These are phyloP conservation scores for Haemorhous mexicanus DNA, from an alignment of 2,113 vertebrate genomes.

Conservation along the genomic window DNA sequence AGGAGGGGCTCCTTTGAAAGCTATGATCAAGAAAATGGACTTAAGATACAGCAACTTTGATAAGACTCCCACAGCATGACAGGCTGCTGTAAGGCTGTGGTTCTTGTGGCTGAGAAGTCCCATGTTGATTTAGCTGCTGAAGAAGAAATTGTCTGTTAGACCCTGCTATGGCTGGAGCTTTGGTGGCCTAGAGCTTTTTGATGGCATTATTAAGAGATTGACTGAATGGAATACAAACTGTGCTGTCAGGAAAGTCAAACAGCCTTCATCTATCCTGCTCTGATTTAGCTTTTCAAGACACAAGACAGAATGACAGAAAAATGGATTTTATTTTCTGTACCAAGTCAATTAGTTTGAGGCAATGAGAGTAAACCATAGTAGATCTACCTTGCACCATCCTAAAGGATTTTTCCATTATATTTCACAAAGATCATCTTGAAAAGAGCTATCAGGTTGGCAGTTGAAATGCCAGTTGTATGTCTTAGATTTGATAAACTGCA, in stretches of 20 bases:
- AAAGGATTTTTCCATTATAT: conserved; percentile 3
- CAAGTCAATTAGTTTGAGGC: not conserved
- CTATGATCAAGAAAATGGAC: not conserved
- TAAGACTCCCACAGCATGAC: not conserved
- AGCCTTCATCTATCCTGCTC: not conserved
- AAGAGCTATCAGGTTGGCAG: not conserved
- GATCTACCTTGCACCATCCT: not conserved
- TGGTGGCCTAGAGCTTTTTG: not conserved
- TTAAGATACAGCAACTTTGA: not conserved
- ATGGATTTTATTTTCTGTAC: conserved; percentile 1
- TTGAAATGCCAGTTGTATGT: not conserved
- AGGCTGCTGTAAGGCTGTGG: not conserved
- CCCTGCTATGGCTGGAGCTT: not conserved
- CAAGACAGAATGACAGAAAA: not conserved
- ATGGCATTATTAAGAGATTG: not conserved
- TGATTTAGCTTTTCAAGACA: not conserved
- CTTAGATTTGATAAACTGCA: not conserved
- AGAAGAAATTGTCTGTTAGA: not conserved
- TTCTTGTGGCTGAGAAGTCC: not conserved
- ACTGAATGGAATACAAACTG: not conserved
- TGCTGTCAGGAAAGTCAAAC: not conserved
- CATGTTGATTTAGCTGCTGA: not conserved
- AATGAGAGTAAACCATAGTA: not conserved
- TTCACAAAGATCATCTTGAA: not conserved
- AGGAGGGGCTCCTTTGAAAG: not conserved